Conservation (phyloP, 2,113 vertebrate genomes). For the Pollimyrus isidori region DNA sequence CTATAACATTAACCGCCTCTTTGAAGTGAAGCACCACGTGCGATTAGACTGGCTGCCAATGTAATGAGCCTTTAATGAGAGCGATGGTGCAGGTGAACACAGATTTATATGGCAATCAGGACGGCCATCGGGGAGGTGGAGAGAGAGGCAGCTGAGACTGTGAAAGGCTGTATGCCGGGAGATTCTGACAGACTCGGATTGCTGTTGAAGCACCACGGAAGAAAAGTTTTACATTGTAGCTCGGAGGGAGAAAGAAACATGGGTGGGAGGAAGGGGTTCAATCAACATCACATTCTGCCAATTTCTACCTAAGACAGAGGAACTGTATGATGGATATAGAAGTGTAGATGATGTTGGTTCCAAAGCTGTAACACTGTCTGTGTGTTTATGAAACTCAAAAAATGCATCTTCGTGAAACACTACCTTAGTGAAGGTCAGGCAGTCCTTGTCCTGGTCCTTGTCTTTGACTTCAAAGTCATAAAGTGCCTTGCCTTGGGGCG, state of each 20-base stretch:
- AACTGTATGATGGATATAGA: not conserved
- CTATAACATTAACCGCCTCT: constrained; percentile 15
- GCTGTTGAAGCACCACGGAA: not conserved
- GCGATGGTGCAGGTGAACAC: constrained; percentile 1
- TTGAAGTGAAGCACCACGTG: constrained; percentile 11
- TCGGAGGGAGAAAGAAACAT: not conserved
- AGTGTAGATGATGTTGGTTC: not conserved
- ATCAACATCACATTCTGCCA: not conserved
- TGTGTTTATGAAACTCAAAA: not conserved
- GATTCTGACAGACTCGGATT: not conserved
- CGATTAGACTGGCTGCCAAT: constrained; percentile 9
- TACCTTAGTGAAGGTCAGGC: constrained; percentile 95
- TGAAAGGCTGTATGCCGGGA: not conserved
- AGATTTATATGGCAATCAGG: not conserved
- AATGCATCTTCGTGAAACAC: not conserved
- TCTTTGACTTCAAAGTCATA: constrained; percentile 98
- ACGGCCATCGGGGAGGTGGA: not conserved
- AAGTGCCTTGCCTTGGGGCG: constrained; percentile 91
- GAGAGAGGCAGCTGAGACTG: not conserved
- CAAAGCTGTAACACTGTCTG: not conserved
- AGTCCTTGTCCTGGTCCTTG: constrained; percentile 96
- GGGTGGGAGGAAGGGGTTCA: not conserved
- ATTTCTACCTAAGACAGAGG: not conserved
- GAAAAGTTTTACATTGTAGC: not conserved
- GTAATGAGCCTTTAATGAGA: constrained; percentile 31